Base-by-base conservation (phyloP, 2,888 invertebrate species). In the Altica lythri region DNA sequence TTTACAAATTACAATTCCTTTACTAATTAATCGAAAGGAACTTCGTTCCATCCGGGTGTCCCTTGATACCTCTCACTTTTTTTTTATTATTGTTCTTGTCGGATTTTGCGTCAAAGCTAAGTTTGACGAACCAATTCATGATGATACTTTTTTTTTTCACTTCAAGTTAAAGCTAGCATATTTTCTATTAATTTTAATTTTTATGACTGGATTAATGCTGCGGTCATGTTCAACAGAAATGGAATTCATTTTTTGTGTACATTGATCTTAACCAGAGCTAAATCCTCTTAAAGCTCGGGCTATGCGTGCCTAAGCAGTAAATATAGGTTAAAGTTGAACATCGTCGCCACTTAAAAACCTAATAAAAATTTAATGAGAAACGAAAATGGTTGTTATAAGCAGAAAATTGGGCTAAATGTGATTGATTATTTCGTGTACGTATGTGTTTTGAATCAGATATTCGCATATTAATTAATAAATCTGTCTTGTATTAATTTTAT, bases 291-390 rank as follows among this genome's bases (percentile, higher is more conserved):
- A 27, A 29, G 29, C 13, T 16, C 14, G 13, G 13, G 40, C 22
- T 17, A 54, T 54, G 57, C 57, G 57, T 57, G 57, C 29, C 37
- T 30, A 19, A 43, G 38, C 48, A 29, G 42, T 57, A 53, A 54
- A 57, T 57, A 54, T 52, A 51, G 57, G 54, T 57, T 57, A 48
- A 46, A 51, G 54, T 54, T 54, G 57, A 57, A 54, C 57, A 57
- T 57, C 57, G 27, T 35, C 50, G 49, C 57, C 53, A 51, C 54
- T 54, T 51, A 57, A 57, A 54, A 54, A 51, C 48, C 16, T 35
- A 57, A 57, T 57, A 57, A 57, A 57, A 57, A 32, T 32, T 27
- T 48, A 54, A 57, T 48, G 54, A 57, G 54, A 51, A 52, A 40
- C 35, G 42, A 52, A 52, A 56, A 56, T 52, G 22, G 47, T 45